phyloP scores from a whole-genome alignment of 2,888 invertebrate genomes.

The Euzetes globulus region DNA sequence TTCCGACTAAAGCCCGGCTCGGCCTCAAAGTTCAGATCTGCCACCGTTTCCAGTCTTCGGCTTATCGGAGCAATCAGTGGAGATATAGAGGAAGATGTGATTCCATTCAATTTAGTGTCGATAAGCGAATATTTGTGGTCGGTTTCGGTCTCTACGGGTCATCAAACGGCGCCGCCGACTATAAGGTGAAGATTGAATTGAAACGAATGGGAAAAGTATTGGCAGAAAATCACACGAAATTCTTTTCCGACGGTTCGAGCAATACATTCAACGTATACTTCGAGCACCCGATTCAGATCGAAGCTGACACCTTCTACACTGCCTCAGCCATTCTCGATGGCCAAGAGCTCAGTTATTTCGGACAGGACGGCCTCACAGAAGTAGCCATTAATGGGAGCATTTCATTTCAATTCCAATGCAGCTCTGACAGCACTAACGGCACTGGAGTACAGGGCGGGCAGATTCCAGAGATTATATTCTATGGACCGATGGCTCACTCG shows the following conservation, averaged over 20 bases:
- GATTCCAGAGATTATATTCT: constrained; percentile 92
- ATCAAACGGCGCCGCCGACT: constrained; percentile 89
- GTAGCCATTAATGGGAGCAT: constrained; percentile 77
- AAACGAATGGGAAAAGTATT: constrained; percentile 77
- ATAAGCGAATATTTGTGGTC: constrained; percentile 87
- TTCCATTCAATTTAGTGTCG: constrained; percentile 92
- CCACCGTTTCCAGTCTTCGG: constrained; percentile 91
- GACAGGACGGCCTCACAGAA: constrained; percentile 92
- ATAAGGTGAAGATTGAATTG: constrained; percentile 85
- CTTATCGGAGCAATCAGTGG: constrained; percentile 95
- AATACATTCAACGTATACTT: constrained; percentile 87
- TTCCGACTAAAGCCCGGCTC: constrained; percentile 70
- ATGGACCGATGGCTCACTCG: constrained; percentile 60
- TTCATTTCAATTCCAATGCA: constrained; percentile 94
- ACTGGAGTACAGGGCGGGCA: constrained; percentile 96
- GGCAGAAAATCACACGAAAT: constrained; percentile 84
- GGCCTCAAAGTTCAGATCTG: constrained; percentile 89
- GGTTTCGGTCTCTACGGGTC: constrained; percentile 94
- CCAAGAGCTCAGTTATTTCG: constrained; percentile 88
- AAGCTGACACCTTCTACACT: constrained; percentile 87
- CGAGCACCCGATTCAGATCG: constrained; percentile 66
- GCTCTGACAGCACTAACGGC: constrained; percentile 92
- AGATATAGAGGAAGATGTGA: constrained; percentile 91
- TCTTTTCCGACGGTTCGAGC: constrained; percentile 92
- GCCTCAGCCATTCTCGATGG: constrained; percentile 92